Percentiles rank a stretch among this genome's conserved stretches.
Evolutionary conservation across 2,113 vertebrate species (phyloP).

Genomic region (Microtus oregoni): DNA sequence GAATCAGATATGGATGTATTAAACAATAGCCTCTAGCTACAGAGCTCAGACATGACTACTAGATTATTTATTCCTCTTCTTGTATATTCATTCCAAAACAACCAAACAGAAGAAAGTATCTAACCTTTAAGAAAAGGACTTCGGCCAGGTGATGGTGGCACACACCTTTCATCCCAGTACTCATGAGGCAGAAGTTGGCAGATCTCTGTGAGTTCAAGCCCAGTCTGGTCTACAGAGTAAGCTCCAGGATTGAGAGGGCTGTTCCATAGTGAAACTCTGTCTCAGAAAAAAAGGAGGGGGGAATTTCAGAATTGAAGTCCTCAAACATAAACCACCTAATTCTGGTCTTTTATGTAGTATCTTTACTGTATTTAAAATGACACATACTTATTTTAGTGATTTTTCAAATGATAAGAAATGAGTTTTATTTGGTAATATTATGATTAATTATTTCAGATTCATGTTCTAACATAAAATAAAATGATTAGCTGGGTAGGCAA

Average conservation of each 20-base stretch:
- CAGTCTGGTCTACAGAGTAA: background rate
- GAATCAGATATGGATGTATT: conserved; percentile 39
- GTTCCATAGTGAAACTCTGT: background rate
- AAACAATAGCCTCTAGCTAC: conserved; percentile 34
- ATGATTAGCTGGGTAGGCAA: background rate
- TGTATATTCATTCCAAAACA: conserved; percentile 51
- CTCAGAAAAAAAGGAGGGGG: background rate
- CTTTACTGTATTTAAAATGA: conserved; percentile 7
- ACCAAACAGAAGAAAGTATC: conserved; percentile 41
- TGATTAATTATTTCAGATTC: conserved; percentile 38
- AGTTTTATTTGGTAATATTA: conserved; percentile 49
- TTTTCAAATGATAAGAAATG: conserved; percentile 55
- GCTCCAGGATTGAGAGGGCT: background rate
- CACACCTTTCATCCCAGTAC: background rate
- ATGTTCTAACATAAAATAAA: conserved; percentile 47
- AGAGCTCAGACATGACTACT: conserved; percentile 14
- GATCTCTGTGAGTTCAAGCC: background rate
- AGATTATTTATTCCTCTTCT: conserved; percentile 50
- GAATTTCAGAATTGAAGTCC: conserved; percentile 50
- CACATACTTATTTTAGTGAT: background rate
- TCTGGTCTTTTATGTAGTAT: background rate
- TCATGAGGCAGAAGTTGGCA: background rate
- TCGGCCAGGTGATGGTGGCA: background rate
- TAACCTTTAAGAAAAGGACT: conserved; percentile 56
- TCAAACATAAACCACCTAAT: conserved; percentile 31